These are phyloP conservation scores for Aphidius colemani DNA, from an alignment of 2,888 invertebrate genomes.

Conservation along the genomic window DNA sequence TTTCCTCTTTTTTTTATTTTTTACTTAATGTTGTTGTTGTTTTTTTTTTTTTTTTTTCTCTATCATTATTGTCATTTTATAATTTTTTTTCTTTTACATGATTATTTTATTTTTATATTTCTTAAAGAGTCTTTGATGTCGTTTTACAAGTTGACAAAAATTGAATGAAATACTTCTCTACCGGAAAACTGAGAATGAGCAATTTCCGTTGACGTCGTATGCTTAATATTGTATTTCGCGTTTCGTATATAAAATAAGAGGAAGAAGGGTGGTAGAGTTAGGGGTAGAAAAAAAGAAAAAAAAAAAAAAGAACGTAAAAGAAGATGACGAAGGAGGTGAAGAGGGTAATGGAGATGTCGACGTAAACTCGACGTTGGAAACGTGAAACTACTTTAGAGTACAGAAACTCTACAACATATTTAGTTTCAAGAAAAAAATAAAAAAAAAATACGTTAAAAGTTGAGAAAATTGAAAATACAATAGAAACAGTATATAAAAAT, in stretches of 20 bases:
- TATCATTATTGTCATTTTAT: too few relatives aligned
- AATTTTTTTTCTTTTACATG: too few relatives aligned
- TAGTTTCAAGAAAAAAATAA: too few relatives aligned
- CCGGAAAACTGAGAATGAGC: neutral
- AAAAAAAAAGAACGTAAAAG: neutral
- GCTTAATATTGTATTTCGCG: neutral
- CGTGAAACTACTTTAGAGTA: conserved; percentile 17
- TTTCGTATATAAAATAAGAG: neutral
- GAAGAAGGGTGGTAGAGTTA: neutral
- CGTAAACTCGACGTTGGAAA: conserved; percentile 21
- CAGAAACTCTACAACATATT: too few relatives aligned
- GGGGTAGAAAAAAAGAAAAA: neutral
- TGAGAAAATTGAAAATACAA: neutral
- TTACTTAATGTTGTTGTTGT: too few relatives aligned
- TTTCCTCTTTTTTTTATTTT: too few relatives aligned
- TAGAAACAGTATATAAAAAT: too few relatives aligned
- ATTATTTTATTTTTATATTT: too few relatives aligned
- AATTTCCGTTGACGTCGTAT: conserved; percentile 2
- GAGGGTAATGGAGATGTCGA: conserved; percentile 25
- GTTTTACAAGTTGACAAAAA: too few relatives aligned
- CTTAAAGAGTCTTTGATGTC: too few relatives aligned
- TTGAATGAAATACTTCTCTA: too few relatives aligned
- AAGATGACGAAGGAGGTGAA: conserved; percentile 1
- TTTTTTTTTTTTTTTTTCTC: too few relatives aligned
- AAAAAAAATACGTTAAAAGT: neutral